These are phyloP conservation scores for Poecilia gillii DNA, from an alignment of 2,797 vertebrate species.

Conservation along the genomic window DNA sequence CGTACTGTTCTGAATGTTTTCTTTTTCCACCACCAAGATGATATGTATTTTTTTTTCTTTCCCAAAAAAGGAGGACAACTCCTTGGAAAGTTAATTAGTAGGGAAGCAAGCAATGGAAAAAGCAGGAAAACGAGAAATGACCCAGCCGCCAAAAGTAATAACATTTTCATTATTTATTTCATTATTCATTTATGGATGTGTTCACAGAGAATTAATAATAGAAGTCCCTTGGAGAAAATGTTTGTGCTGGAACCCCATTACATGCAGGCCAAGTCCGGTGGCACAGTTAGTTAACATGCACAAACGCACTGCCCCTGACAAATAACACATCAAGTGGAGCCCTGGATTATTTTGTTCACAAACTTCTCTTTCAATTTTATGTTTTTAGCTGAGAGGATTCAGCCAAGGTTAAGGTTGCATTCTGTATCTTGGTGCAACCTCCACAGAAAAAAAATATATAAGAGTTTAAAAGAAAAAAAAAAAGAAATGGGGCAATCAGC, in stretches of 20 bases:
- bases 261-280: slow-evolving; percentile 75
- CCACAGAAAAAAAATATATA: slow-evolving; percentile 41
- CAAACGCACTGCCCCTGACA: slow-evolving; percentile 76
- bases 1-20: slow-evolving; percentile 43
- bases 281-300: slow-evolving; percentile 82
- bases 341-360: slow-evolving; percentile 60
- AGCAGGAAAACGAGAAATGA: slow-evolving; percentile 76
- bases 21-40: slow-evolving; percentile 46
- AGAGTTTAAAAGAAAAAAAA: slow-evolving; percentile 37
- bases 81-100: slow-evolving; percentile 85
- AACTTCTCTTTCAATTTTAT: slow-evolving; percentile 65
- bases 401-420: slow-evolving; percentile 63
- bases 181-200: slow-evolving; percentile 86
- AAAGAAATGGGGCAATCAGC: slow-evolving; percentile 55
- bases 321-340: slow-evolving; percentile 78
- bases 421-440: slow-evolving; percentile 43
- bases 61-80: slow-evolving; percentile 79
- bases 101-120: slow-evolving; percentile 72
- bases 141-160: slow-evolving; percentile 84
- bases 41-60: slow-evolving; percentile 70
- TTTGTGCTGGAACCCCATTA: slow-evolving; percentile 77
- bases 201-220: slow-evolving; percentile 86
- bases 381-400: slow-evolving; percentile 68
- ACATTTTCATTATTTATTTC: slow-evolving; percentile 84
- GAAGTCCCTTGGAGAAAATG: slow-evolving; percentile 79